A percentile compares a stretch with the other conserved stretches of the same genome.
Conservation (phyloP, 2,888 invertebrate genomes). For the Gibbula magus region DNA sequence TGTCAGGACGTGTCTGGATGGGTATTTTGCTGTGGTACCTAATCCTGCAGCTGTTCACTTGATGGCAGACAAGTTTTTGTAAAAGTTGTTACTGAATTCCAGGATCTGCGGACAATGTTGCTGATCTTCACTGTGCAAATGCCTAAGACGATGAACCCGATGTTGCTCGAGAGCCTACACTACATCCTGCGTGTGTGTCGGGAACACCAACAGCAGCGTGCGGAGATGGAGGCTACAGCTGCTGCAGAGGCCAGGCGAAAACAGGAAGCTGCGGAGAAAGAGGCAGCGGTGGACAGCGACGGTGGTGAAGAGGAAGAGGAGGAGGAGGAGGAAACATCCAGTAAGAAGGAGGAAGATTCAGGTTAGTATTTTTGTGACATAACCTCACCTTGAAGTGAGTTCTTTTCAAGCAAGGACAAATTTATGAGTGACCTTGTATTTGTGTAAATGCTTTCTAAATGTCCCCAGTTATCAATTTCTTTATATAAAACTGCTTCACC, state of each 20-base stretch:
- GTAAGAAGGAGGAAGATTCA: conserved; percentile 13
- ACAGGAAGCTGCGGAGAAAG: conserved; percentile 33
- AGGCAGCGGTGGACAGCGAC: conserved; percentile 30
- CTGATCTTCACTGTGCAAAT: conserved; percentile 71
- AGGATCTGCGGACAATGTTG: conserved; percentile 72
- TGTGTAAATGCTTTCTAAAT: background rate
- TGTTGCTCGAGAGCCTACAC: conserved; percentile 66
- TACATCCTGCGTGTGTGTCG: conserved; percentile 65
- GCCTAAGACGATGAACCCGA: conserved; percentile 62
- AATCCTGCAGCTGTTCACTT: too few relatives aligned
- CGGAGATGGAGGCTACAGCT: conserved; percentile 37
- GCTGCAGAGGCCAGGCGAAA: conserved; percentile 30
- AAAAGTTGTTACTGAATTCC: conserved; percentile 25
- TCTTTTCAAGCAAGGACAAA: too few relatives aligned
- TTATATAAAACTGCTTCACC: too few relatives aligned
- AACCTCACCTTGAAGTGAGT: background rate
- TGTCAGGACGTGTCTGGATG: too few relatives aligned
- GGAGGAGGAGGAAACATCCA: conserved; percentile 23
- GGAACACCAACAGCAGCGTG: conserved; percentile 61
- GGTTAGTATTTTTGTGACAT: background rate
- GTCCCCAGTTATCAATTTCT: background rate
- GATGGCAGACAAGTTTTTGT: background rate
- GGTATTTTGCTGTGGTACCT: too few relatives aligned
- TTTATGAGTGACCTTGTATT: too few relatives aligned
- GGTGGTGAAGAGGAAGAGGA: conserved; percentile 22